Evolutionary conservation across 2,888 invertebrate species (phyloP).

Genomic region (Acleris holmiana): DNA sequence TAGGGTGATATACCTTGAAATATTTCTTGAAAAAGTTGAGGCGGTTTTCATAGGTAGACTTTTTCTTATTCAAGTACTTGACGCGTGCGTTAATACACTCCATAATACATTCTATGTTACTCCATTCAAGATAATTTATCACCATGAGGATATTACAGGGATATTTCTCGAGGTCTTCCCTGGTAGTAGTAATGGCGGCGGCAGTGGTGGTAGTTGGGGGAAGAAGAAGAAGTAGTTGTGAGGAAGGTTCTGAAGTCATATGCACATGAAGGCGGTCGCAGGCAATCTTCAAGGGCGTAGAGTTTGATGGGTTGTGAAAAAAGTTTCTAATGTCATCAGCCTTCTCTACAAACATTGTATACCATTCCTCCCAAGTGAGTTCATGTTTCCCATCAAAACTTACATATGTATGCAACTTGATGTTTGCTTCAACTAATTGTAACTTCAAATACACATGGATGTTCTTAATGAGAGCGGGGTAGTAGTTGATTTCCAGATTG

Average conservation of each 20-base stretch:
- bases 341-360: constrained; percentile 2
- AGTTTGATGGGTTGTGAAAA: constrained; percentile 3
- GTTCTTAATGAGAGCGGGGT: background rate
- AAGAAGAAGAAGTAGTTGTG: constrained; percentile 1
- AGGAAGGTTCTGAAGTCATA: background rate
- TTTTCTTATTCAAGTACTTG: constrained; percentile 7
- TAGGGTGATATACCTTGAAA: constrained; percentile 5
- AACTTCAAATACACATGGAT: constrained; percentile 11
- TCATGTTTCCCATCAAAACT: constrained; percentile 11
- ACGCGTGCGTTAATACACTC: constrained; percentile 19
- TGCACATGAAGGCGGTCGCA: background rate
- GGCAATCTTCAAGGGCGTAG: background rate
- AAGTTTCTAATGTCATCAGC: constrained; percentile 1
- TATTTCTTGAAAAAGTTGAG: constrained; percentile 21
- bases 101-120: constrained; percentile 15
- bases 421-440: background rate
- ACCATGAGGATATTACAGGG: background rate
- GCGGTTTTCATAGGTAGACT: constrained; percentile 22
- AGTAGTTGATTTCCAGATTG: background rate
- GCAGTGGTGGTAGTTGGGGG: no score
- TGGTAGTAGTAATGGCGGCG: no score
- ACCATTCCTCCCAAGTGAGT: background rate
- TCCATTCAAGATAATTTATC: constrained; percentile 9
- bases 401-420: constrained; percentile 1
- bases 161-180: background rate